Conservation (phyloP, 2,797 vertebrate species). For the Manis javanica region DNA sequence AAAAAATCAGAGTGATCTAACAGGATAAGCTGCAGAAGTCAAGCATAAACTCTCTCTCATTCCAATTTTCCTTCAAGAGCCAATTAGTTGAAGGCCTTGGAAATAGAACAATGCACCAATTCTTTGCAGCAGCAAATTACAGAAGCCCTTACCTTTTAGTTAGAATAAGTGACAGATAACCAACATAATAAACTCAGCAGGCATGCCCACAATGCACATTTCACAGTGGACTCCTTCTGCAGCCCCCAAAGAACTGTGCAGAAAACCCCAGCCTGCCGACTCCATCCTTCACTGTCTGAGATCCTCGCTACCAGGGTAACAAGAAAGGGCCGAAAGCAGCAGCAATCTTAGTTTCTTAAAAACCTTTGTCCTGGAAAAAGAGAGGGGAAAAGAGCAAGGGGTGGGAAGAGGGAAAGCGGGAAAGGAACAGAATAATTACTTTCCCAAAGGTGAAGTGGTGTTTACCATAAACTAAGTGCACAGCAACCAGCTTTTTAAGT, state of each 20-base stretch:
- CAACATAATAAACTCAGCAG: conserved; percentile 84
- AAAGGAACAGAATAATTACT: conserved; percentile 74
- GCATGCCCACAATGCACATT: conserved; percentile 78
- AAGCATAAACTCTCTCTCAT: conserved; percentile 77
- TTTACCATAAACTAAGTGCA: conserved; percentile 75
- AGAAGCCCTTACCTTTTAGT: conserved; percentile 86
- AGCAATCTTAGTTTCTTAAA: conserved; percentile 86
- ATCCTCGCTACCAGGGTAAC: conserved; percentile 87
- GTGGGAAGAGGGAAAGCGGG: conserved; percentile 51
- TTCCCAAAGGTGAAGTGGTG: conserved; percentile 76
- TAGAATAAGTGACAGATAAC: conserved; percentile 83
- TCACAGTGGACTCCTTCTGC: conserved; percentile 82
- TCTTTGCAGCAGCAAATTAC: conserved; percentile 74
- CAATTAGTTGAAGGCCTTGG: conserved; percentile 82
- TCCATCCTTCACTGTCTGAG: conserved; percentile 85
- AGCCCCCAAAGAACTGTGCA: conserved; percentile 83
- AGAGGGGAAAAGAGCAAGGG: conserved; percentile 69
- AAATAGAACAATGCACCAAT: conserved; percentile 83
- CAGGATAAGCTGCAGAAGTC: conserved; percentile 63
- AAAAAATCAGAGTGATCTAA: conserved; percentile 69
- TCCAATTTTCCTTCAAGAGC: conserved; percentile 75
- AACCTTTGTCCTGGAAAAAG: conserved; percentile 84
- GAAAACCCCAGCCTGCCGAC: conserved; percentile 82
- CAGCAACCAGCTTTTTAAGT: conserved; percentile 75
- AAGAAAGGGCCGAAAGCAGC: conserved; percentile 79